phyloP scores from a whole-genome alignment of 2,888 invertebrate species.

The Tupiocoris notatus region DNA sequence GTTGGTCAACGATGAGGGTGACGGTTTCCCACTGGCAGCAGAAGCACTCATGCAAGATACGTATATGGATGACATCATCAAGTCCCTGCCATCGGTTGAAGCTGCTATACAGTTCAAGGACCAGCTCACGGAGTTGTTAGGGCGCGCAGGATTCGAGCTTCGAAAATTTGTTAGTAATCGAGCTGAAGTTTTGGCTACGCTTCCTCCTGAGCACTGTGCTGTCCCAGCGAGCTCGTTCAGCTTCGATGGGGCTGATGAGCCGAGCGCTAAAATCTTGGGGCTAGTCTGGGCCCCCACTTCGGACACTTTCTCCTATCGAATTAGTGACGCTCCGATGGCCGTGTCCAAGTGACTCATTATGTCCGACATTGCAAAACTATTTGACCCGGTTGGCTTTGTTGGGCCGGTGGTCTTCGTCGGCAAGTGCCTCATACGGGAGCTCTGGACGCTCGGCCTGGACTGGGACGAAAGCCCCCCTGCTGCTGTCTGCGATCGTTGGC shows the following conservation, averaged over 20 bases:
- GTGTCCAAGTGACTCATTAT: background rate
- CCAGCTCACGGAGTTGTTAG: background rate
- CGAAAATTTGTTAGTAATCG: conserved; percentile 4
- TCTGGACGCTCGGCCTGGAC: background rate
- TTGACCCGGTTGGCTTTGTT: conserved; percentile 13
- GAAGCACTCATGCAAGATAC: no score
- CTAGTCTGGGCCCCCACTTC: conserved; percentile 9
- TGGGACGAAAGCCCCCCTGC: conserved; percentile 5
- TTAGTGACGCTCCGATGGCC: background rate
- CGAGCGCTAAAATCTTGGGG: conserved; percentile 9
- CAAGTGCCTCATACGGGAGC: no score
- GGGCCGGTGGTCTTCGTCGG: conserved; percentile 6
- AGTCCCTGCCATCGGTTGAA: background rate
- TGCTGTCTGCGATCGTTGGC: background rate
- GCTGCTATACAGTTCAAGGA: background rate
- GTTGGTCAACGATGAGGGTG: background rate
- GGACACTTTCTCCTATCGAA: conserved; percentile 7
- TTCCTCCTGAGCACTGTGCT: conserved; percentile 8
- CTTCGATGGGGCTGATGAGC: conserved; percentile 11
- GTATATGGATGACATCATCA: conserved; percentile 12
- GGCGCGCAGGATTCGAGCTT: background rate
- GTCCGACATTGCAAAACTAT: conserved; percentile 5
- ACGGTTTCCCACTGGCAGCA: background rate
- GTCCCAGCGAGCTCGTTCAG: background rate
- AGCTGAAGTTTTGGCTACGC: background rate